These are phyloP conservation scores for Hyposoter dolosus DNA, from an alignment of 2,888 invertebrate genomes.

Conservation along the genomic window DNA sequence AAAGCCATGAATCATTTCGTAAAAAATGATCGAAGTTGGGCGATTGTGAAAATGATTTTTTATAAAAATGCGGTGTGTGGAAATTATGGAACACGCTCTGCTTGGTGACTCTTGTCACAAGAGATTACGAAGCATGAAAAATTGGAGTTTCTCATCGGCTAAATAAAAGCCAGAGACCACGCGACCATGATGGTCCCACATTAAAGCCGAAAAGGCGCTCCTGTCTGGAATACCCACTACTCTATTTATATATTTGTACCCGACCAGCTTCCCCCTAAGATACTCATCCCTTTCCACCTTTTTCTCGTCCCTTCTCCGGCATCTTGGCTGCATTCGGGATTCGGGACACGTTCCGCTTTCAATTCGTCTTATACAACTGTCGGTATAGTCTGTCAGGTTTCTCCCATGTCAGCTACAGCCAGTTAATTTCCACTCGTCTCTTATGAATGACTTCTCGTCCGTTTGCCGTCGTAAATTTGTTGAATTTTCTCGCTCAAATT, in stretches of 20 bases:
- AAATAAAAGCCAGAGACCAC: conserved; percentile 25
- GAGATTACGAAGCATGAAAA: conserved; percentile 19
- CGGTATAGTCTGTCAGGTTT: conserved; percentile 71
- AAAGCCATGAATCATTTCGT: too few relatives aligned
- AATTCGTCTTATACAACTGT: conserved; percentile 73
- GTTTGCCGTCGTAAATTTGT: conserved; percentile 67
- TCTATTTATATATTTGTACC: conserved; percentile 11
- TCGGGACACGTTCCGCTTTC: conserved; percentile 72
- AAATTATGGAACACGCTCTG: background rate
- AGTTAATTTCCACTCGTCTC: conserved; percentile 72
- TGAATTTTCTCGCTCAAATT: conserved; percentile 66
- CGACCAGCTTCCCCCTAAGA: conserved; percentile 55
- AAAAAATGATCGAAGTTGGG: too few relatives aligned
- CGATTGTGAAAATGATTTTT: background rate
- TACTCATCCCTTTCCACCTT: conserved; percentile 54
- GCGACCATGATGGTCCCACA: conserved; percentile 42
- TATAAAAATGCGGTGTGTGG: background rate
- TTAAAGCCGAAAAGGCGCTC: conserved; percentile 47
- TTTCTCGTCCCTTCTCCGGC: conserved; percentile 48
- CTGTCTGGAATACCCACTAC: conserved; percentile 49
- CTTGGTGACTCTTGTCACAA: background rate
- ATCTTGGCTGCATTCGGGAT: conserved; percentile 64
- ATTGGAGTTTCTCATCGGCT: conserved; percentile 20
- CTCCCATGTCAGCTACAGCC: conserved; percentile 71
- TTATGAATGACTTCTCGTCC: conserved; percentile 68